These are phyloP conservation scores for Ethmia dodecea DNA, from an alignment of 2,888 invertebrate species.

Conservation along the genomic window DNA sequence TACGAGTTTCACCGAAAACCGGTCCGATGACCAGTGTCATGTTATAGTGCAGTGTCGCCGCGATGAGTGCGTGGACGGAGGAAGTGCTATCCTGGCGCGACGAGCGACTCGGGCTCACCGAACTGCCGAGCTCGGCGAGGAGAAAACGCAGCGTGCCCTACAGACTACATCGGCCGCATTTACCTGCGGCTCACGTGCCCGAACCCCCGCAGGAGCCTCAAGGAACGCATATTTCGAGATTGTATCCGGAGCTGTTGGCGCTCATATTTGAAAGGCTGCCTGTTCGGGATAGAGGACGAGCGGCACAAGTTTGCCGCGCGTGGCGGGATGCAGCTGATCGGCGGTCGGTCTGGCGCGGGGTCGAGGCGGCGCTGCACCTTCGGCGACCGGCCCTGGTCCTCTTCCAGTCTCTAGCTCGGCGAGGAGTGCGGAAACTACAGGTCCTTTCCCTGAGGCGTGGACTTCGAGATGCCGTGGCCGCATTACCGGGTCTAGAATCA, in stretches of 20 bases:
- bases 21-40: conserved; percentile 62
- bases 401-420: conserved; percentile 89
- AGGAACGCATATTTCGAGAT: conserved; percentile 88
- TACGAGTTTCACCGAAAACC: conserved; percentile 60
- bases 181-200: conserved; percentile 61
- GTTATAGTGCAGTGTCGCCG: conserved; percentile 57
- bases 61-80: conserved; percentile 74
- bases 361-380: conserved; percentile 93
- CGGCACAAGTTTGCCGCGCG: conserved; percentile 91
- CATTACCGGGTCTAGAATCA: conserved; percentile 91
- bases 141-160: conserved; percentile 80
- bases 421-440: conserved; percentile 93
- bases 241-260: conserved; percentile 95
- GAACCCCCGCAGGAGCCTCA: conserved; percentile 69
- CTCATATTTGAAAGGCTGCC: conserved; percentile 94
- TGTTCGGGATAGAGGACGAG: conserved; percentile 92
- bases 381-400: conserved; percentile 89
- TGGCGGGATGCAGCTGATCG: conserved; percentile 97
- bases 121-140: conserved; percentile 66
- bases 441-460: conserved; percentile 90
- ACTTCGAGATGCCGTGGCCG: conserved; percentile 89
- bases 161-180: conserved; percentile 82
- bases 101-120: conserved; percentile 64
- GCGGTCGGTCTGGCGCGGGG: conserved; percentile 95
- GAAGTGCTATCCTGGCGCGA: conserved; percentile 70